Evolutionary conservation across 1,140 invertebrate species (phyloP).

Genomic region (Sitodiplosis mosellana): DNA sequence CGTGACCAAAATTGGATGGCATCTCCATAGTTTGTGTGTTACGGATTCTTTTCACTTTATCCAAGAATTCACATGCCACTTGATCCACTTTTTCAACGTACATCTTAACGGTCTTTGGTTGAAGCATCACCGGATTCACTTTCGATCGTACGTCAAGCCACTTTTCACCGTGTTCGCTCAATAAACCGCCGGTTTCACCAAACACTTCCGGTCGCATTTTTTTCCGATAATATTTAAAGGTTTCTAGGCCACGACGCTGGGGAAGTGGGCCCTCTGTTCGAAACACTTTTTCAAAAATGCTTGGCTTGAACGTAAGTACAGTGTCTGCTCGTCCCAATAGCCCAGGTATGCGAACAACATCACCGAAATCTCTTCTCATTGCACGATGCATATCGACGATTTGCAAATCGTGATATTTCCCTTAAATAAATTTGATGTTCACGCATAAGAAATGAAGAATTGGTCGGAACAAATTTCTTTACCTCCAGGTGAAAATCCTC

Average conservation of each 20-base stretch:
- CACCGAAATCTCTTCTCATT: conserved; percentile 4
- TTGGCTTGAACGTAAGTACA: conserved; percentile 4
- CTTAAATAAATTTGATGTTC: no score
- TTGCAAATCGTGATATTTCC: background rate
- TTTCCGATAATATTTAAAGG: conserved; percentile 7
- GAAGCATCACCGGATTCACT: conserved; percentile 6
- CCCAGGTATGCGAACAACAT: conserved; percentile 1
- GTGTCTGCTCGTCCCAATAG: conserved; percentile 1
- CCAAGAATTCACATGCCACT: background rate
- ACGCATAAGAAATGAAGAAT: no score
- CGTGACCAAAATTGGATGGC: conserved; percentile 32
- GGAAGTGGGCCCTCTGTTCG: conserved; percentile 6
- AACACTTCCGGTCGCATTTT: conserved; percentile 6
- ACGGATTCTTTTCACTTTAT: conserved; percentile 30
- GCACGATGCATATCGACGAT: background rate
- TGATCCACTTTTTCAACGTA: background rate
- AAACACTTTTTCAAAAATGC: conserved; percentile 8
- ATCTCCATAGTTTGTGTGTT: conserved; percentile 30
- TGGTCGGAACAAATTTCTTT: no score
- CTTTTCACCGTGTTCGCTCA: conserved; percentile 4
- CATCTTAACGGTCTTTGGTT: conserved; percentile 6
- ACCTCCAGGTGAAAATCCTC: conserved; percentile 16
- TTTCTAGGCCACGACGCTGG: conserved; percentile 1
- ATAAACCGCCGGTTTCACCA: conserved; percentile 1
- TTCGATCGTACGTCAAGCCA: conserved; percentile 6